A percentile compares a stretch with the other conserved stretches of the same genome.
Evolutionary conservation across 1,140 invertebrate species (phyloP).

Genomic region (Aporrectodea caliginosa): DNA sequence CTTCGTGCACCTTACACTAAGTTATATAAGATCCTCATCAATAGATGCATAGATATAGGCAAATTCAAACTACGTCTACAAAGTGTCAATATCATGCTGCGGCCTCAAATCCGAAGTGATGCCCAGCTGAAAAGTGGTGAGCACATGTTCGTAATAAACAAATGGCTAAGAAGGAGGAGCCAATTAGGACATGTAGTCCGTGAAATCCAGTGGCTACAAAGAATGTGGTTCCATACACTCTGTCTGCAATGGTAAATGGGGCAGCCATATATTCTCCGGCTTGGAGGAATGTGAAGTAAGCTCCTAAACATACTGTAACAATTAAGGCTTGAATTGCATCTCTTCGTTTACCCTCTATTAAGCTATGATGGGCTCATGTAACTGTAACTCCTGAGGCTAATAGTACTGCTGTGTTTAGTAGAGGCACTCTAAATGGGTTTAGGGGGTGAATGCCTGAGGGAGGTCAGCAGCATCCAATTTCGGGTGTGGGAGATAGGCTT

Average conservation of each 20-base stretch:
- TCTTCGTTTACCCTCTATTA: constrained; percentile 58
- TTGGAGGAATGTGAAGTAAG: constrained; percentile 58
- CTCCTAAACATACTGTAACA: constrained; percentile 60
- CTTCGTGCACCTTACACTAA: constrained; percentile 4
- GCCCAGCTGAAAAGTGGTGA: constrained; percentile 61
- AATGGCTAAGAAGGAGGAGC: constrained; percentile 63
- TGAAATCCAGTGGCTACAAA: constrained; percentile 71
- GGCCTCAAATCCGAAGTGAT: constrained; percentile 69
- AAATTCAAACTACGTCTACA: constrained; percentile 24
- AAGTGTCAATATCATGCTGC: constrained; percentile 25
- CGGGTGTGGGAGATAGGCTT: constrained; percentile 61
- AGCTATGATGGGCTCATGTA: constrained; percentile 60
- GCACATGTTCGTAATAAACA: constrained; percentile 59
- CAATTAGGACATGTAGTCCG: constrained; percentile 69
- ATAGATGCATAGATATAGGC: constrained; percentile 21
- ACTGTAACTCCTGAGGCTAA: constrained; percentile 60
- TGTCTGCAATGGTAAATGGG: constrained; percentile 61
- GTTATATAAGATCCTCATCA: constrained; percentile 26
- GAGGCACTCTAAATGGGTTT: constrained; percentile 63
- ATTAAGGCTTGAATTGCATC: constrained; percentile 54
- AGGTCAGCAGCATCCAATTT: constrained; percentile 63
- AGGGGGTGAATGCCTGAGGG: constrained; percentile 61
- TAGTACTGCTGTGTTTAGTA: constrained; percentile 64
- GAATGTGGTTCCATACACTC: constrained; percentile 65
- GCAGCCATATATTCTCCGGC: constrained; percentile 54